A percentile compares a stretch with the other conserved stretches of the same genome.
phyloP scores from a whole-genome alignment of 2,797 vertebrate species.

The Sebastes steindachneri region DNA sequence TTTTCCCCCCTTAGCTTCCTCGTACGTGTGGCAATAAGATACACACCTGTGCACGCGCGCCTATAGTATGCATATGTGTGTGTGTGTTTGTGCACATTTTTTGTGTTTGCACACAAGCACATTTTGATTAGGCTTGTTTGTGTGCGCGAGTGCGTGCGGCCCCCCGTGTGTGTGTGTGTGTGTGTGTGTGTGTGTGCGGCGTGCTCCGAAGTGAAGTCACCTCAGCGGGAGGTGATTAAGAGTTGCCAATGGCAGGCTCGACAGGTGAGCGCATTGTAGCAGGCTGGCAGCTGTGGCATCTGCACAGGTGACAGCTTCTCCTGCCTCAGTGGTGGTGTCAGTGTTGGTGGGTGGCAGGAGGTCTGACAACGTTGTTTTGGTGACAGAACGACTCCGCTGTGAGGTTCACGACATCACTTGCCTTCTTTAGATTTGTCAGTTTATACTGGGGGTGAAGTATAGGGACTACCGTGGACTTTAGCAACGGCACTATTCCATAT shows the following conservation, averaged over 20 bases:
- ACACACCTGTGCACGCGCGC: constrained; percentile 41
- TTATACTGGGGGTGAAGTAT: constrained; percentile 54
- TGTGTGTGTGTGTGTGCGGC: constrained; percentile 25
- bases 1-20: constrained; percentile 22
- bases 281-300: constrained; percentile 77
- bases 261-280: constrained; percentile 77
- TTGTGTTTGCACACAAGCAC: constrained; percentile 62
- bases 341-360: constrained; percentile 74
- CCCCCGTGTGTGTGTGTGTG: background rate
- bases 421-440: constrained; percentile 75
- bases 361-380: constrained; percentile 78
- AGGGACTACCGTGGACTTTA: constrained; percentile 44
- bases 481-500: constrained; percentile 38
- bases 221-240: constrained; percentile 76
- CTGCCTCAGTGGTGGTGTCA: constrained; percentile 72
- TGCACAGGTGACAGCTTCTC: constrained; percentile 78
- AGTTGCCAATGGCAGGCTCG: constrained; percentile 78
- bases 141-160: constrained; percentile 43
- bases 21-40: constrained; percentile 48
- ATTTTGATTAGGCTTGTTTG: constrained; percentile 75
- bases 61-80: background rate
- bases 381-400: constrained; percentile 77
- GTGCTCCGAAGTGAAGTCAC: constrained; percentile 66
- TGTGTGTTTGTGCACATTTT: constrained; percentile 29
- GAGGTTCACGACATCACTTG: constrained; percentile 76